phyloP scores from a whole-genome alignment of 2,888 invertebrate species.

The Erebia epiphron region DNA sequence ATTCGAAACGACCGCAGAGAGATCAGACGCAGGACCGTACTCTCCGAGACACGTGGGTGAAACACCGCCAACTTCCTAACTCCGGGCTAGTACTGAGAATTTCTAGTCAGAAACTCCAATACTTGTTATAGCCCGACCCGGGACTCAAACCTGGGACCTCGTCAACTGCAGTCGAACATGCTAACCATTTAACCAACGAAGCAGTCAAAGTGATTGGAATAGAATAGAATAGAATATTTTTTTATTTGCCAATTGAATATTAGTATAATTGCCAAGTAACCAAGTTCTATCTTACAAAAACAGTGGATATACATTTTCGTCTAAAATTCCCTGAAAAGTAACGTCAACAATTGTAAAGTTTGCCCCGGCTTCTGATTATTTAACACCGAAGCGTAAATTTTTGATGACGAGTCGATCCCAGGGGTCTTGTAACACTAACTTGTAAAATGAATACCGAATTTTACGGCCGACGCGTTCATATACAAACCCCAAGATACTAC shows the following conservation, averaged over 20 bases:
- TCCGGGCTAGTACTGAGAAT: no score
- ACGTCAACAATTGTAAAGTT: conserved; percentile 24
- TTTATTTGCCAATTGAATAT: no score
- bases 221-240: no score
- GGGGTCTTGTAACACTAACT: conserved; percentile 60
- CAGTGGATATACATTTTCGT: not conserved
- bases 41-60: no score
- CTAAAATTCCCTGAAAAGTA: conserved; percentile 5
- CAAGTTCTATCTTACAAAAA: not conserved
- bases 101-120: no score
- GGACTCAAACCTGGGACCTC: no score
- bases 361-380: conserved; percentile 22
- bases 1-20: no score
- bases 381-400: conserved; percentile 23
- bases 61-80: no score
- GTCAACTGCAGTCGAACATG: not conserved
- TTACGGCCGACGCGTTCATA: conserved; percentile 55
- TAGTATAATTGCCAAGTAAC: not conserved
- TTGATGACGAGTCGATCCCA: conserved; percentile 43
- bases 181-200: not conserved
- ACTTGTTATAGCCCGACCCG: no score
- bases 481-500: not conserved
- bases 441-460: conserved; percentile 63
- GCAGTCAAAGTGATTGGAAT: not conserved
- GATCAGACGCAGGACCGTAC: no score